These are phyloP conservation scores for Standfussiana lucernea DNA, from an alignment of 2,888 invertebrate genomes.

Conservation along the genomic window DNA sequence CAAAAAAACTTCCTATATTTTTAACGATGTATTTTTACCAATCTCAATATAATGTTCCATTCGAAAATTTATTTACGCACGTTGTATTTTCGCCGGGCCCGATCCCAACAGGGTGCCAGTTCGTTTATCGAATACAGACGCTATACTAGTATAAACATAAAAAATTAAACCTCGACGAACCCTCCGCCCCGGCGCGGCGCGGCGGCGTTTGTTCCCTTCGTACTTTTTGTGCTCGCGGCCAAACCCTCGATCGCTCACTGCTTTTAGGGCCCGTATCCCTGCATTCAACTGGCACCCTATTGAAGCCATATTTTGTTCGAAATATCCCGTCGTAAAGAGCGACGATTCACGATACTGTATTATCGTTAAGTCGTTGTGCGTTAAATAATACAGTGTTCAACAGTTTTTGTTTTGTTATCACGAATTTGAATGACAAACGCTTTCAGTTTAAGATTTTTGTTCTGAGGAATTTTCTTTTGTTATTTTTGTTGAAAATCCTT, in stretches of 20 bases:
- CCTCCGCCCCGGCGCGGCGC: constrained; percentile 66
- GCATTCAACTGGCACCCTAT: constrained; percentile 78
- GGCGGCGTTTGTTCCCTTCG: constrained; percentile 76
- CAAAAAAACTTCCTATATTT: not conserved
- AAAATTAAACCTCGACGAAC: constrained; percentile 81
- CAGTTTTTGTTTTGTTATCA: constrained; percentile 67
- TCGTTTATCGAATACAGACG: constrained; percentile 67
- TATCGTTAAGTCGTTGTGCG: constrained; percentile 68
- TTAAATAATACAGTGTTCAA: constrained; percentile 69
- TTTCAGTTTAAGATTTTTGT: constrained; percentile 47
- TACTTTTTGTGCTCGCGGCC: constrained; percentile 80
- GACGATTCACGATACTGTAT: constrained; percentile 68
- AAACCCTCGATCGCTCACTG: constrained; percentile 72
- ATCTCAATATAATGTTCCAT: constrained; percentile 5
- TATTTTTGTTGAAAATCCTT: constrained; percentile 21
- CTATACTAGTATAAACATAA: constrained; percentile 74
- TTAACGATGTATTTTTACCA: not conserved
- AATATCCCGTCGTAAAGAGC: constrained; percentile 70
- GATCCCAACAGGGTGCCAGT: constrained; percentile 70
- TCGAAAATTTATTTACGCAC: constrained; percentile 49
- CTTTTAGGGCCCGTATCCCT: constrained; percentile 77
- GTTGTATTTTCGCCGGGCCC: constrained; percentile 61
- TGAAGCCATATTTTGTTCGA: constrained; percentile 77
- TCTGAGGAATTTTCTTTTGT: constrained; percentile 46
- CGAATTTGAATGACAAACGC: constrained; percentile 65